These are phyloP conservation scores for Alcis repandata DNA, from an alignment of 2,888 invertebrate genomes.

Conservation along the genomic window DNA sequence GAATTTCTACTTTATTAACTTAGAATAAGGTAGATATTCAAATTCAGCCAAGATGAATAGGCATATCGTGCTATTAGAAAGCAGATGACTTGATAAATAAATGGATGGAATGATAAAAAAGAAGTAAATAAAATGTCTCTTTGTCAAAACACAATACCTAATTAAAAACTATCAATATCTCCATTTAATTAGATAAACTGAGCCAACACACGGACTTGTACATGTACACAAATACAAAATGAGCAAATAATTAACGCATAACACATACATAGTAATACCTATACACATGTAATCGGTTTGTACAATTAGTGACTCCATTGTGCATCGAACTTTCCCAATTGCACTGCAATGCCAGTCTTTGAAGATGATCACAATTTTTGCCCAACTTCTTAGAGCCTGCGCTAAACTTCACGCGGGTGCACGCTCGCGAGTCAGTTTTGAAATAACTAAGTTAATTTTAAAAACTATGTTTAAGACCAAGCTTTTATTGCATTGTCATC, in stretches of 20 bases:
- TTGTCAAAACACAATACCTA: too few species aligned
- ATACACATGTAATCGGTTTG: conserved; percentile 72
- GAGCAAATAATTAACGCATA: conserved; percentile 56
- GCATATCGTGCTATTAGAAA: too few species aligned
- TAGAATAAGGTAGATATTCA: too few species aligned
- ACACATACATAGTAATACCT: conserved; percentile 54
- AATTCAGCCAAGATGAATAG: too few species aligned
- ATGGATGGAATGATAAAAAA: background rate
- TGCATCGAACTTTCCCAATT: conserved; percentile 63
- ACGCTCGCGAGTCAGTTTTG: too few species aligned
- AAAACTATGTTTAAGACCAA: too few species aligned
- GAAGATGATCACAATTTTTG: conserved; percentile 73
- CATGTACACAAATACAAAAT: conserved; percentile 48
- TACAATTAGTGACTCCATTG: conserved; percentile 85
- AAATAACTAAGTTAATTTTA: too few species aligned
- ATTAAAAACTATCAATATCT: background rate
- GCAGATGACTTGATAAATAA: too few species aligned
- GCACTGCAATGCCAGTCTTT: conserved; percentile 73
- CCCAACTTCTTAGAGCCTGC: conserved; percentile 65
- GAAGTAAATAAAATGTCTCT: background rate
- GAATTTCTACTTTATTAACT: too few species aligned
- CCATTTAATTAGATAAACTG: conserved; percentile 21
- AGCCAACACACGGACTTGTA: conserved; percentile 23
- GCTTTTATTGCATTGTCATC: too few species aligned
- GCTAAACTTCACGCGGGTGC: too few species aligned